Conservation (phyloP, 1,140 invertebrate species). For the Portunus trituberculatus region DNA sequence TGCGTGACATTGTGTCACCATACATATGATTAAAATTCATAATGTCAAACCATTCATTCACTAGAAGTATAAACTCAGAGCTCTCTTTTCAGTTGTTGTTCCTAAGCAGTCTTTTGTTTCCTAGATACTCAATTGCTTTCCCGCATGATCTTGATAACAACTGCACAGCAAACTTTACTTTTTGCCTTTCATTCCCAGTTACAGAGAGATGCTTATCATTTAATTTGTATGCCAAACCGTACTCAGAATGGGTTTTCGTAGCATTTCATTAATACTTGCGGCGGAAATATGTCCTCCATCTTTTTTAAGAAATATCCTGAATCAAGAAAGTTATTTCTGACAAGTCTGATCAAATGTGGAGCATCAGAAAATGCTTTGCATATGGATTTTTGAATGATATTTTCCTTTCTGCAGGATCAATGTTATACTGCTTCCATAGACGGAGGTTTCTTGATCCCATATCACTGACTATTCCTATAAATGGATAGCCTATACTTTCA, state of each 20-base stretch:
- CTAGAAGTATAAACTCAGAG: neutral
- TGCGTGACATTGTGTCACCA: neutral
- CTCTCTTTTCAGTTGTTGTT: neutral
- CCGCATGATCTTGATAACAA: constrained; percentile 12
- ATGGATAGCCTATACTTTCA: neutral
- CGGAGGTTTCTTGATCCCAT: neutral
- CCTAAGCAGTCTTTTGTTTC: neutral
- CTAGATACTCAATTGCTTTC: neutral
- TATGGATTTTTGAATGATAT: constrained; percentile 31
- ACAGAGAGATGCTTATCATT: neutral
- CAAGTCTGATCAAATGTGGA: neutral
- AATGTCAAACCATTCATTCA: neutral
- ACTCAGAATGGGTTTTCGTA: neutral
- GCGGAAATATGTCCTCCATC: neutral
- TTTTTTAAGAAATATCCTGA: neutral
- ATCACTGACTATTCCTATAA: constrained; percentile 6
- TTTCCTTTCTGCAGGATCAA: neutral
- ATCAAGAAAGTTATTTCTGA: too few species aligned
- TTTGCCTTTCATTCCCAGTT: neutral
- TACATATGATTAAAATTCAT: constrained; percentile 3
- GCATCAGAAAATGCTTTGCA: neutral
- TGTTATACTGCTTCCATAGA: neutral
- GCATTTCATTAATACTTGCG: neutral
- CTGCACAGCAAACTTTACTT: neutral
- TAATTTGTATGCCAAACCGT: constrained; percentile 31